phyloP scores from a whole-genome alignment of 2,888 invertebrate genomes.

The Rosalia funebris region DNA sequence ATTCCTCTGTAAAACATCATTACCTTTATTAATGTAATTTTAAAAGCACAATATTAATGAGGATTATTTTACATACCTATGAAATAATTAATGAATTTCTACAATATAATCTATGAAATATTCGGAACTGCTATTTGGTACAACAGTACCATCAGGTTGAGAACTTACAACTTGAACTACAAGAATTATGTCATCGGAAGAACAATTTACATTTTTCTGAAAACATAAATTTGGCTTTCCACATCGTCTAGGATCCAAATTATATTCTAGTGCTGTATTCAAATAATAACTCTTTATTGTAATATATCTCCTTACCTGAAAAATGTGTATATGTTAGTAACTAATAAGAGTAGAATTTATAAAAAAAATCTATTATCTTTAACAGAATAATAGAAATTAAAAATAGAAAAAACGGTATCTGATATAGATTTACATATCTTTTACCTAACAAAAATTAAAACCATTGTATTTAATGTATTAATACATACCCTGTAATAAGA shows the following conservation, averaged over 20 bases:
- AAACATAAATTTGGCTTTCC: constrained; percentile 24
- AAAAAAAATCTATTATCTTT: too few relatives aligned
- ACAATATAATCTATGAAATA: constrained; percentile 50
- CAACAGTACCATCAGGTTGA: constrained; percentile 26
- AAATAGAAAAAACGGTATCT: too few relatives aligned
- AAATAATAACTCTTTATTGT: constrained; percentile 30
- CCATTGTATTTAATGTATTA: neutral
- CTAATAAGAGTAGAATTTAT: too few relatives aligned
- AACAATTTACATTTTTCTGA: constrained; percentile 12
- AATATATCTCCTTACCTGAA: constrained; percentile 47
- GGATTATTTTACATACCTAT: too few relatives aligned
- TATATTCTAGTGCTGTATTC: constrained; percentile 39
- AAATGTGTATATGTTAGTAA: too few relatives aligned
- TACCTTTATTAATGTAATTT: too few relatives aligned
- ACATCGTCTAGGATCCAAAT: constrained; percentile 47
- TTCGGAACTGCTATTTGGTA: constrained; percentile 40
- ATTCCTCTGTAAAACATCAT: too few relatives aligned
- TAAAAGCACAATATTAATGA: too few relatives aligned
- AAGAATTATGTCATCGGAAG: constrained; percentile 33
- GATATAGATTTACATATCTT: too few relatives aligned
- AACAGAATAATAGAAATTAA: too few relatives aligned
- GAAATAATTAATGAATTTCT: too few relatives aligned
- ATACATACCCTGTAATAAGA: constrained; percentile 40
- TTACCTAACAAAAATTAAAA: too few relatives aligned
- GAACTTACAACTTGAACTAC: constrained; percentile 44